These are phyloP conservation scores for Thamnophis elegans DNA, from an alignment of 2,797 vertebrate species.

Conservation along the genomic window DNA sequence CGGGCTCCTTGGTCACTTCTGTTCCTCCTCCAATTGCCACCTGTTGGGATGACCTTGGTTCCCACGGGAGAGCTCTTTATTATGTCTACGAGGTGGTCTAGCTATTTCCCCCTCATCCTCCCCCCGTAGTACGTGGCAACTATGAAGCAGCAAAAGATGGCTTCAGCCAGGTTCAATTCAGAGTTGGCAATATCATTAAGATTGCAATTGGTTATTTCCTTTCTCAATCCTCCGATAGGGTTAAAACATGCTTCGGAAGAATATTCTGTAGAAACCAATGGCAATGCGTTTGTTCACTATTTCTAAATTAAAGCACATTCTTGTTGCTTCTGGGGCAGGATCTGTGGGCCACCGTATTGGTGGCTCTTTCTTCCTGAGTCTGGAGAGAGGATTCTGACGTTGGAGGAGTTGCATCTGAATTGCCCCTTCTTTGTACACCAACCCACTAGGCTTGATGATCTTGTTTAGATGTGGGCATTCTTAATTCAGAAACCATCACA, in stretches of 20 bases:
- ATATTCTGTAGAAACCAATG: background rate
- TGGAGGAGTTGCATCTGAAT: background rate
- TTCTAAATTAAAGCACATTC: background rate
- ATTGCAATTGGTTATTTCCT: background rate
- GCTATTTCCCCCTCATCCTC: too few relatives aligned
- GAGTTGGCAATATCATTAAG: background rate
- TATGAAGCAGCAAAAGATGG: too few relatives aligned
- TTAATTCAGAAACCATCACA: background rate
- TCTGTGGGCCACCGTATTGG: background rate
- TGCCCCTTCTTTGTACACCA: background rate
- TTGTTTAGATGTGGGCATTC: background rate
- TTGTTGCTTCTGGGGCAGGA: background rate
- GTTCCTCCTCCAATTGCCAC: too few relatives aligned
- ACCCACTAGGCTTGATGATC: background rate
- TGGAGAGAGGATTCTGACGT: background rate
- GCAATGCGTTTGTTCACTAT: background rate
- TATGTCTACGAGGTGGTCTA: too few relatives aligned
- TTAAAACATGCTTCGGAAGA: background rate
- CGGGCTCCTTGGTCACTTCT: too few relatives aligned
- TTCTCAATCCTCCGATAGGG: background rate
- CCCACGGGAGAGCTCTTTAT: too few relatives aligned
- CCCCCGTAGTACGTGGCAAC: too few relatives aligned
- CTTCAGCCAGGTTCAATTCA: too few relatives aligned
- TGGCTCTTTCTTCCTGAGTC: background rate
- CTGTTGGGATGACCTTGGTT: too few relatives aligned